Evolutionary conservation across 2,888 invertebrate species (phyloP).

Genomic region (Hetaerina titia): DNA sequence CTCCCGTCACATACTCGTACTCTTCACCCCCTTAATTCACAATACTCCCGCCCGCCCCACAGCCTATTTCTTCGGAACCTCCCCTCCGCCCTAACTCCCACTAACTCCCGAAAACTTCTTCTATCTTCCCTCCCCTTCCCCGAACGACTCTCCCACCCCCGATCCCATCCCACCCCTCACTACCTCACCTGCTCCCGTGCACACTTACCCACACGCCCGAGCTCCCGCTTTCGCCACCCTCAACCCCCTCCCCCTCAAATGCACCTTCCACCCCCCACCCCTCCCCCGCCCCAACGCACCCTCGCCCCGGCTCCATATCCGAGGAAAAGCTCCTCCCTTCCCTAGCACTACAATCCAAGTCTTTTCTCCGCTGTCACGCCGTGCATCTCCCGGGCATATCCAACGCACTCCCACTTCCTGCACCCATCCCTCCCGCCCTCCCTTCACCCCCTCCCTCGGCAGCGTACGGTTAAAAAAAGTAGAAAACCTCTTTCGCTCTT

Average conservation of each 20-base stretch:
- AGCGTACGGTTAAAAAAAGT: no score
- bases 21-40: not conserved
- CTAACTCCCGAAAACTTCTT: no score
- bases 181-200: constrained; percentile 52
- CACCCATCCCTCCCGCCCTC: not conserved
- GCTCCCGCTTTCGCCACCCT: not conserved
- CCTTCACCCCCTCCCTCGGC: no score
- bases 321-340: not conserved
- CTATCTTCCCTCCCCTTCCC: not conserved
- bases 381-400: not conserved
- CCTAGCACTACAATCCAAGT: no score
- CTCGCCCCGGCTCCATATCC: not conserved
- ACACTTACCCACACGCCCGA: not conserved
- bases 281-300: not conserved
- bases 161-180: not conserved
- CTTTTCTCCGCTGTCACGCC: not conserved
- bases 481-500: not conserved
- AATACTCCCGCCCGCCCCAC: not conserved
- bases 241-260: not conserved
- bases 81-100: no score
- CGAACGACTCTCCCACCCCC: not conserved
- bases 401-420: not conserved
- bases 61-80: no score
- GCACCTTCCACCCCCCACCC: not conserved
- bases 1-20: not conserved